phyloP scores from a whole-genome alignment of 2,888 invertebrate species.

The Mylabris sibirica region DNA sequence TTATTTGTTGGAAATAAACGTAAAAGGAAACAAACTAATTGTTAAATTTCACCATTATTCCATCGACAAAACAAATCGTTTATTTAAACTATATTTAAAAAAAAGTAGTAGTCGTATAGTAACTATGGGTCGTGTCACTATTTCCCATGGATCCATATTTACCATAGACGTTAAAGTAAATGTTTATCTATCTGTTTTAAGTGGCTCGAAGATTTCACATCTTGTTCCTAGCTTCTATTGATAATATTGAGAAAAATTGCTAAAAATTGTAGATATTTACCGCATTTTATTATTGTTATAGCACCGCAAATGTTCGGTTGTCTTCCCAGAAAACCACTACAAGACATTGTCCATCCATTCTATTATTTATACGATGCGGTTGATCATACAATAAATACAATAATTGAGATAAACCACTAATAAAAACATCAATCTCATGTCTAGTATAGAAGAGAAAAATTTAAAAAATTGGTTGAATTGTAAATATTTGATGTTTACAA shows the following conservation, averaged over 20 bases:
- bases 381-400: conserved; percentile 4
- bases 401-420: conserved; percentile 4
- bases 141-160: conserved; percentile 6
- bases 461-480: too few species aligned
- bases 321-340: conserved; percentile 16
- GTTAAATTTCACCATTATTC: not conserved
- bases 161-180: not conserved
- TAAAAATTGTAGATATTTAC: conserved; percentile 6
- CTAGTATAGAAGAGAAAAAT: too few species aligned
- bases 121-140: not conserved
- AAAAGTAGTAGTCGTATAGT: not conserved
- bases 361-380: conserved; percentile 9
- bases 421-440: conserved; percentile 2
- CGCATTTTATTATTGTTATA: conserved; percentile 11
- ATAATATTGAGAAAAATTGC: not conserved
- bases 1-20: not conserved
- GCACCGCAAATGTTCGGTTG: not conserved
- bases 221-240: not conserved
- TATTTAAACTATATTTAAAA: not conserved
- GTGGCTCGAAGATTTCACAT: not conserved
- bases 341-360: conserved; percentile 11
- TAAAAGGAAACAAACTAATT: conserved; percentile 5
- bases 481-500: too few species aligned
- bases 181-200: conserved; percentile 7
- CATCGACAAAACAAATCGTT: not conserved